Evolutionary conservation across 1,140 invertebrate genomes (phyloP), one percentile per base, ranked within the genome.

Genomic region (Hydropsyche tenuis): DNA sequence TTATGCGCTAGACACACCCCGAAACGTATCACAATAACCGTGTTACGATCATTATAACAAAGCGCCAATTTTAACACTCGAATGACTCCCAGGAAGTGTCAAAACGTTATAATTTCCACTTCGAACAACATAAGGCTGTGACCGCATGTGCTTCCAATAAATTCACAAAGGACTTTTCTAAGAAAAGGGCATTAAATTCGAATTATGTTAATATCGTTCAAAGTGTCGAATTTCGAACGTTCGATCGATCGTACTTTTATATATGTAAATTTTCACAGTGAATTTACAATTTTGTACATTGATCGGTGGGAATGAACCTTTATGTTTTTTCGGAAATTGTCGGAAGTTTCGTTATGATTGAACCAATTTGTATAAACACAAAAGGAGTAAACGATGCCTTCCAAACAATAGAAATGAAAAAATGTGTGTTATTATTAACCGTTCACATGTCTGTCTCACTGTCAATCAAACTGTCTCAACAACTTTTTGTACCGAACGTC

Each of bases 21-120:
- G 43, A 20, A 68, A 68, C 56, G 20, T 60, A 37, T 37, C 30
- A 37, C 56, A 27, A 56, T 45, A 9, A 56, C 0, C 27, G 48
- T 60, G 23, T 46, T 23, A 30, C 51, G 22, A 46, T 64, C 70
- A 23, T 72, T 42, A 62, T 66, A 46, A 73, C 72, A 73, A 73
- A 73, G 65, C 72, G 72, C 72, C 72, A 65, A 75, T 73, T 75
- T 75, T 73, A 71, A 75, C 74, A 75, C 71, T 62, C 66, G 51
- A 73, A 68, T 75, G 74, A 51, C 22, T 48, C 9, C 64, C 74
- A 75, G 74, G 74, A 75, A 75, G 71, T 69, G 65, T 51, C 42
- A 56, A 74, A 73, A 73, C 62, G 43, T 70, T 70, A 70, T 70
- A 70, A 70, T 70, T 70, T 46, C 27, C 45, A 30, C 18, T 68